phyloP scores from a whole-genome alignment of 1,140 invertebrate genomes.

The Drosophila navojoa region DNA sequence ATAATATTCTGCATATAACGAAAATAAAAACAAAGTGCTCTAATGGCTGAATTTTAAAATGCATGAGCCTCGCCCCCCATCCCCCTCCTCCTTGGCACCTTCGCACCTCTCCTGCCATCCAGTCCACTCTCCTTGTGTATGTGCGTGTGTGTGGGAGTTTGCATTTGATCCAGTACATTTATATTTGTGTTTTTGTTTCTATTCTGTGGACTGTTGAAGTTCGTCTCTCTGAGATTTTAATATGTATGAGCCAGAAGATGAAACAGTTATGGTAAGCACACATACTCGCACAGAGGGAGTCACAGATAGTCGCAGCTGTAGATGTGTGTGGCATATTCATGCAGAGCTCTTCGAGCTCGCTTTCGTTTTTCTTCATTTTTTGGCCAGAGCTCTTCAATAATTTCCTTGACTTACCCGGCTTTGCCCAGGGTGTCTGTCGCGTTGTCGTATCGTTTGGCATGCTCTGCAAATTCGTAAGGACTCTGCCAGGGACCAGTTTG shows the following conservation, averaged over 20 bases:
- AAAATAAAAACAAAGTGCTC: slow-evolving; percentile 71
- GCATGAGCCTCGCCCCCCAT: slow-evolving; percentile 55
- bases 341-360: slow-evolving; percentile 25
- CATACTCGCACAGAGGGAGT: slow-evolving; percentile 29
- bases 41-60: slow-evolving; percentile 80
- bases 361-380: background rate
- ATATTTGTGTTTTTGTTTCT: slow-evolving; percentile 39
- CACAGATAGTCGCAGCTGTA: slow-evolving; percentile 54
- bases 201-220: slow-evolving; percentile 76
- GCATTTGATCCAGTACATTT: slow-evolving; percentile 45
- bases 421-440: background rate
- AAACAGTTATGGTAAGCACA: slow-evolving; percentile 63
- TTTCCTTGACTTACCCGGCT: slow-evolving; percentile 41
- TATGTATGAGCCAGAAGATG: slow-evolving; percentile 79
- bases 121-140: background rate
- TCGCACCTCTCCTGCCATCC: background rate
- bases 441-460: slow-evolving; percentile 45
- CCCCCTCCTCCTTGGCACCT: background rate
- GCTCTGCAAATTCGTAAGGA: slow-evolving; percentile 59
- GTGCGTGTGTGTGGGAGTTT: slow-evolving; percentile 23
- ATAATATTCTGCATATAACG: slow-evolving; percentile 78
- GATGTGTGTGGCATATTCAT: slow-evolving; percentile 74
- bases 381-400: slow-evolving; percentile 53
- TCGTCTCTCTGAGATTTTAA: slow-evolving; percentile 78
- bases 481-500: slow-evolving; percentile 59